Base-by-base conservation (phyloP, 2,113 vertebrate genomes). In the Pangasianodon hypophthalmus region DNA sequence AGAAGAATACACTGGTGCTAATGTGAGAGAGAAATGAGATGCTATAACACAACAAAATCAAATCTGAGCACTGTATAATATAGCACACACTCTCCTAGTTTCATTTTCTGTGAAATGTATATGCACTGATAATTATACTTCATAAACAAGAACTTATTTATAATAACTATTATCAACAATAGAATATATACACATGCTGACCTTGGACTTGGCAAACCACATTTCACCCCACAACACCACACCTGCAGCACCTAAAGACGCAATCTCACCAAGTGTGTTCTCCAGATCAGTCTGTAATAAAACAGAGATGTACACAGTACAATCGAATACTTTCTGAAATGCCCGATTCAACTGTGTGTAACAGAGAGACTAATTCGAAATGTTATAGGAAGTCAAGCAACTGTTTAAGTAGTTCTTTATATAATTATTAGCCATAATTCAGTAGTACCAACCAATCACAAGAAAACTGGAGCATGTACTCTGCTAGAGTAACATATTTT, bases 1-100 rank as follows among this genome's bases (percentile, higher is more conserved):
- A 99, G 96, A n/a, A 79, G 93, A 92, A 92, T 58, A 92, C 98
- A 99, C 90, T 95, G 95, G 46, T 94, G 92, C 98, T 99, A 91
- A 9, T 91, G 7, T 88, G 44, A 88, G 3, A 75, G 0, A 32
- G 52, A 41, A 56, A 85, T 14, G 7, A 62, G 79, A 26, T 0
- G 54, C 7, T 8, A 37, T 50, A 85, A 46, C 26, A 88, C 11
- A 80, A 16, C 56, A 58, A 26, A 54, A 67, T 37, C 14, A 32
- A 56, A 21, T 64, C 3, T 73, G 44, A 84, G n/a, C 46, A 58
- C 1, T 44, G 7, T 54, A 37, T 26, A 87, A 85, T 37, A 79
- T 19, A 21, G 24, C 46, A 89, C 26, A 29, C 48, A n/a, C 46
- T 71, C 60, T 41, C 13, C 48, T 37, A 81, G 52, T 26, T 86